Conservation (phyloP, 1,140 invertebrate species). For the Armadillidium nasatum region DNA sequence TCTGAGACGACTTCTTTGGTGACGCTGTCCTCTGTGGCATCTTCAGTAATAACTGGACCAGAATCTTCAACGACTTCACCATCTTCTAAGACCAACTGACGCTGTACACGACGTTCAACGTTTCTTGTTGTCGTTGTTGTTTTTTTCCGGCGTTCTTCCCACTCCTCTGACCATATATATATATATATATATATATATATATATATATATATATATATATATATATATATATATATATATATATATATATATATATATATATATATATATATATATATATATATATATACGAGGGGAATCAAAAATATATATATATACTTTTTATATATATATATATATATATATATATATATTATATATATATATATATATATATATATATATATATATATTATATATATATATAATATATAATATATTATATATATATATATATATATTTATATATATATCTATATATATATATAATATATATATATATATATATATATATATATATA, state of each 20-base stretch:
- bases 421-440: not conserved
- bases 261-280: not conserved
- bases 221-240: not conserved
- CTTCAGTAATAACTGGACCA: constrained; percentile 80
- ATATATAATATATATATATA: not conserved
- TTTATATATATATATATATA: not conserved
- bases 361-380: constrained; percentile 15
- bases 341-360: constrained; percentile 15
- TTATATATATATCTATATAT: not conserved
- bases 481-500: not conserved
- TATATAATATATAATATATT: not conserved
- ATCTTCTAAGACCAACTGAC: constrained; percentile 82
- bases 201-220: not conserved
- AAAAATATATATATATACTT: too few relatives aligned
- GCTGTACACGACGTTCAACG: constrained; percentile 80
- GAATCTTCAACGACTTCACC: constrained; percentile 80
- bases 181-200: not conserved
- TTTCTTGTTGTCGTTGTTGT: constrained; percentile 81
- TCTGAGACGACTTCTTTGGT: constrained; percentile 65
- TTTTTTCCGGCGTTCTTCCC: constrained; percentile 79
- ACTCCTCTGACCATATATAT: constrained; percentile 64
- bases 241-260: not conserved
- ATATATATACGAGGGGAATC: not conserved
- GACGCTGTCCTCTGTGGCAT: constrained; percentile 79
- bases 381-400: constrained; percentile 5